These are phyloP conservation scores for Chrosomus eos DNA, from an alignment of 2,797 vertebrate genomes.

Conservation along the genomic window DNA sequence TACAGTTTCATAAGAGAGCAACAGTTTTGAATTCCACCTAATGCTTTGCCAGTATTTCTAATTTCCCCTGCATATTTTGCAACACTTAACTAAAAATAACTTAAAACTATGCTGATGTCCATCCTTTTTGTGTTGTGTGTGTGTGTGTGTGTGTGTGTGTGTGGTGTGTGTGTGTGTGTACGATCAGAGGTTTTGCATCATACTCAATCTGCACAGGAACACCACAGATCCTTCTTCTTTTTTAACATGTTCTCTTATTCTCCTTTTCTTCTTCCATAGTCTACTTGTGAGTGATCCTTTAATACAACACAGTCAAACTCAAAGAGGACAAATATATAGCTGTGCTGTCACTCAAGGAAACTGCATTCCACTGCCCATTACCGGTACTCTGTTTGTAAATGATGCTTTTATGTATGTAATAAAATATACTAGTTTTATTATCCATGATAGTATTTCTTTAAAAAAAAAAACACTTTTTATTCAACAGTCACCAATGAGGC, in stretches of 20 bases:
- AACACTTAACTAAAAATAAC: not conserved
- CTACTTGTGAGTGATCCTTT: slow-evolving; percentile 75
- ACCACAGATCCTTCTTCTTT: not conserved
- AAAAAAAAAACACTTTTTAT: too few species aligned
- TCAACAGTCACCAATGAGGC: slow-evolving; percentile 57
- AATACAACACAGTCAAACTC: slow-evolving; percentile 41
- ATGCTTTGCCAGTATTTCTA: not conserved
- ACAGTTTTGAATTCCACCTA: not conserved
- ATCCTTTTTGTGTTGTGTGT: too few species aligned
- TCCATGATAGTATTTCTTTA: not conserved
- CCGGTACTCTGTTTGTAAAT: slow-evolving; percentile 48
- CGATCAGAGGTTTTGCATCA: not conserved
- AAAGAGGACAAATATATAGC: slow-evolving; percentile 32
- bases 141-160: too few species aligned
- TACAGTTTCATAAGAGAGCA: not conserved
- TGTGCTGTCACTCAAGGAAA: not conserved
- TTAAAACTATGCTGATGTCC: not conserved
- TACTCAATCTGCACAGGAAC: not conserved
- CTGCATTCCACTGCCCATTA: slow-evolving; percentile 19
- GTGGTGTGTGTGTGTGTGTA: too few species aligned
- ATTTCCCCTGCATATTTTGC: not conserved
- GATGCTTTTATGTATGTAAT: not conserved
- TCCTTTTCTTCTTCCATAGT: slow-evolving; percentile 59
- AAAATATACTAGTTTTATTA: not conserved
- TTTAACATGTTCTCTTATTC: not conserved